Percentiles rank a stretch among this genome's conserved stretches.
These are phyloP conservation scores for Galerucella nymphaeae DNA, from an alignment of 2,888 invertebrate species.

Conservation along the genomic window DNA sequence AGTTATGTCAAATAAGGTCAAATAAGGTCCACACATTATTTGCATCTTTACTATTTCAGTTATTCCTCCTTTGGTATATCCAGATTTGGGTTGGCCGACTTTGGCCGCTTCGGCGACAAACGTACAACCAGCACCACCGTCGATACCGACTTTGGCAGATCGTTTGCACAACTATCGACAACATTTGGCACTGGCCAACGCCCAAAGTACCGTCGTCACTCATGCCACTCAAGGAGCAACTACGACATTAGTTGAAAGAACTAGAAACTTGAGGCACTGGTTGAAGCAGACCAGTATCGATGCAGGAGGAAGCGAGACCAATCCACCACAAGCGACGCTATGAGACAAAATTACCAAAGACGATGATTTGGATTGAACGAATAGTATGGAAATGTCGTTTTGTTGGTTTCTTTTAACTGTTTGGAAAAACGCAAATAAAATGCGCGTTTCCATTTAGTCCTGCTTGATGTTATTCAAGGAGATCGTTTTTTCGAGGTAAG, in stretches of 20 bases:
- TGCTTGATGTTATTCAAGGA: too few relatives aligned
- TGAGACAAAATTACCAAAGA: conserved; percentile 15
- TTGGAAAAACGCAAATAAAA: too few relatives aligned
- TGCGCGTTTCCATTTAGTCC: too few relatives aligned
- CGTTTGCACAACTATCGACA: conserved; percentile 70
- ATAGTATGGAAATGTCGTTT: too few relatives aligned
- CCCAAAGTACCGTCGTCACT: conserved; percentile 64
- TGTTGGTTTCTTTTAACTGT: too few relatives aligned
- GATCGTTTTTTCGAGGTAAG: too few relatives aligned
- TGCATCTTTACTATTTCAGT: conserved; percentile 44
- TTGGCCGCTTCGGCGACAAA: conserved; percentile 55
- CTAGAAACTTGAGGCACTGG: conserved; percentile 75
- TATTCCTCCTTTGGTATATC: conserved; percentile 67
- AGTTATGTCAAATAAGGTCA: too few relatives aligned
- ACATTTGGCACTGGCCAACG: conserved; percentile 66
- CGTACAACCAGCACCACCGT: conserved; percentile 59
- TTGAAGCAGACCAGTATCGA: conserved; percentile 67
- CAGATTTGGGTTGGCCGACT: conserved; percentile 69
- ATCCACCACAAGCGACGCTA: conserved; percentile 51
- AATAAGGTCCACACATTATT: too few relatives aligned
- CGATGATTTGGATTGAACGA: neutral
- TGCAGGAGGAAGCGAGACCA: conserved; percentile 49
- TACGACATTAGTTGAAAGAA: conserved; percentile 73
- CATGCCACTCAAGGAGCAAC: conserved; percentile 68
- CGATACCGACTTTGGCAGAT: conserved; percentile 67